Conservation (phyloP, 1,140 invertebrate genomes). For the Drosophila santomea region DNA sequence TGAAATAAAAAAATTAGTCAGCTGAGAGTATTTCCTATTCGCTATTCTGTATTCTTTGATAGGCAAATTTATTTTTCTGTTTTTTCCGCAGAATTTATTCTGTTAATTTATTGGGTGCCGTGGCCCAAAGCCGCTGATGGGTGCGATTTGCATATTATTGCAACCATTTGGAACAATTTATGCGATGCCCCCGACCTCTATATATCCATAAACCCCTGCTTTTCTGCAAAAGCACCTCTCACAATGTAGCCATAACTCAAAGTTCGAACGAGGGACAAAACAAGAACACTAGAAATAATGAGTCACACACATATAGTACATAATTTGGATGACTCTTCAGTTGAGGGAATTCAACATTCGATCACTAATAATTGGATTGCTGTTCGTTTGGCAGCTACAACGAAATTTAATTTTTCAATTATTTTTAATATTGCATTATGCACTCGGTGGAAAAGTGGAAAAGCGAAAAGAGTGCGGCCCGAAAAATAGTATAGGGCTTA, state of each 20-base stretch:
- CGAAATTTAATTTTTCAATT: conserved; percentile 17
- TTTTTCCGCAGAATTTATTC: conserved; percentile 62
- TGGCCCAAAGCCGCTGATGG: conserved; percentile 40
- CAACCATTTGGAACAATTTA: conserved; percentile 62
- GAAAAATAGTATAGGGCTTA: conserved; percentile 2
- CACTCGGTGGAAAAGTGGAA: background rate
- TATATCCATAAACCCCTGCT: background rate
- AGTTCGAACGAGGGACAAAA: conserved; percentile 9
- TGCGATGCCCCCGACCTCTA: conserved; percentile 6
- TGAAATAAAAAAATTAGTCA: no score
- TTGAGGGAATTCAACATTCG: conserved; percentile 10
- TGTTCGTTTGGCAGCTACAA: conserved; percentile 18
- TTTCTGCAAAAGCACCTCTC: background rate
- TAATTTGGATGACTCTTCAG: background rate
- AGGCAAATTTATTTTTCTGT: conserved; percentile 27
- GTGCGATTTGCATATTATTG: conserved; percentile 73
- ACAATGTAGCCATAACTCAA: background rate
- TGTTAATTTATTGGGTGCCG: conserved; percentile 72
- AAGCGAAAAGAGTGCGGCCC: no score
- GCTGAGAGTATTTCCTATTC: background rate
- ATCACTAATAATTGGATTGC: background rate
- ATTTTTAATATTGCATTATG: conserved; percentile 30
- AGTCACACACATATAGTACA: conserved; percentile 3
- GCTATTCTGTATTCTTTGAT: background rate
- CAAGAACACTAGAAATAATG: background rate